phyloP scores from a whole-genome alignment of 2,888 invertebrate species.

The Cacoxenus indagator region DNA sequence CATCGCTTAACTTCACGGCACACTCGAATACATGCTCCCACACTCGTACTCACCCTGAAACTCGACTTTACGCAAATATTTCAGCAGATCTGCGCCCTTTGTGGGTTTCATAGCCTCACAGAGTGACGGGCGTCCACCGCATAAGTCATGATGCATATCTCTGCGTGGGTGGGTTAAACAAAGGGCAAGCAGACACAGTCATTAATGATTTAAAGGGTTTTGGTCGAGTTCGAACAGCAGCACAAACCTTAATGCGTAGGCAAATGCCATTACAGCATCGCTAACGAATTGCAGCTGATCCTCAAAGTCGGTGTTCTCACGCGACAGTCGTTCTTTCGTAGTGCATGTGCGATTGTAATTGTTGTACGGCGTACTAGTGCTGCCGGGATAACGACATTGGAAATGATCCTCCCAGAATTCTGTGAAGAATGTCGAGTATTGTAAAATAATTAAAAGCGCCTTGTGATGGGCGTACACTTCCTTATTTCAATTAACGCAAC shows the following conservation, averaged over 20 bases:
- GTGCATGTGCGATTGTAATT: conserved; percentile 81
- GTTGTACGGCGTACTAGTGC: conserved; percentile 87
- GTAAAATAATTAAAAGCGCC: neutral
- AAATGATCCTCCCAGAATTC: conserved; percentile 98
- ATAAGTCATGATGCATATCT: conserved; percentile 88
- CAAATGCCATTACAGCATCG: conserved; percentile 96
- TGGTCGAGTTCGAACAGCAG: neutral
- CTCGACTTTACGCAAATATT: conserved; percentile 86
- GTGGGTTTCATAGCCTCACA: conserved; percentile 93
- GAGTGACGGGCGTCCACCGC: conserved; percentile 81
- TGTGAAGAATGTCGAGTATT: too few species aligned
- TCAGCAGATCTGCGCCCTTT: conserved; percentile 86
- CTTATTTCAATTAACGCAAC: conserved; percentile 57
- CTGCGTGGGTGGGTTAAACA: conserved; percentile 70
- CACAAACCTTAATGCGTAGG: conserved; percentile 83
- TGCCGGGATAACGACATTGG: conserved; percentile 86
- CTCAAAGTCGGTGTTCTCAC: conserved; percentile 87
- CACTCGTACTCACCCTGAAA: conserved; percentile 81
- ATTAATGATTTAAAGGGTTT: neutral
- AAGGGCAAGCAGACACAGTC: conserved; percentile 6
- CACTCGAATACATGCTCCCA: neutral
- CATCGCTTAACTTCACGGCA: neutral
- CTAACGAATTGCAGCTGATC: conserved; percentile 96
- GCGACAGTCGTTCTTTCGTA: conserved; percentile 81
- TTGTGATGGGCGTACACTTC: neutral